Evolutionary conservation across 2,113 vertebrate genomes (phyloP).

Genomic region (Microcebus murinus): DNA sequence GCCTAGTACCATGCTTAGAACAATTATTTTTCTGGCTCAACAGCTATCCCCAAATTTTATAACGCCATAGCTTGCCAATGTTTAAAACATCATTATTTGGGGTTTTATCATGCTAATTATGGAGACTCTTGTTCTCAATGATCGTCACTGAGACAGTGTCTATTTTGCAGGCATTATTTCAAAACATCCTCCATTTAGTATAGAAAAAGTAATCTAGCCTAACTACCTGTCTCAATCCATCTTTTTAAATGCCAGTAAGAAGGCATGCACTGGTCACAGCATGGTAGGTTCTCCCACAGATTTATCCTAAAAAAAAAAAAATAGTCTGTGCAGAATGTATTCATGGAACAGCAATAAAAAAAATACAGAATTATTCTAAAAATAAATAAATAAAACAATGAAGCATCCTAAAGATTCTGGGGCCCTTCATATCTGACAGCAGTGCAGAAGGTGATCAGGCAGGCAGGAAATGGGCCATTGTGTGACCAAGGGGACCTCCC

Average conservation of each 20-base stretch:
- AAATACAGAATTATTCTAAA: no score
- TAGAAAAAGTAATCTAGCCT: not conserved
- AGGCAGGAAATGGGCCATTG: not conserved
- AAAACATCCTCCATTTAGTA: not conserved
- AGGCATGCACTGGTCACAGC: not conserved
- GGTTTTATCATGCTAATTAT: not conserved
- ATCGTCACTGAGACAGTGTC: not conserved
- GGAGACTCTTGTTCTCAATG: not conserved
- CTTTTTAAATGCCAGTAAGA: not conserved
- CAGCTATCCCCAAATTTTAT: not conserved
- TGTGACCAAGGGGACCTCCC: not conserved
- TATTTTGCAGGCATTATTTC: not conserved
- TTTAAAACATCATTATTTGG: not conserved
- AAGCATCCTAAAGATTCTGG: not conserved
- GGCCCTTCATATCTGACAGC: not conserved
- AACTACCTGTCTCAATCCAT: not conserved
- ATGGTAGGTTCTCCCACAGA: not conserved
- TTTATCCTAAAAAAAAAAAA: not conserved
- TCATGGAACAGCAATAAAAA: no score
- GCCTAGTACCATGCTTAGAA: not conserved
- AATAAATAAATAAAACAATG: not conserved
- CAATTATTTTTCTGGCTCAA: not conserved
- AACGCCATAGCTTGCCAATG: not conserved
- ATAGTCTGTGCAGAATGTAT: no score
- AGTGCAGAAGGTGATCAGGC: accelerated